These are phyloP conservation scores for Coleophora flavipennella DNA, from an alignment of 2,888 invertebrate species.

Conservation along the genomic window DNA sequence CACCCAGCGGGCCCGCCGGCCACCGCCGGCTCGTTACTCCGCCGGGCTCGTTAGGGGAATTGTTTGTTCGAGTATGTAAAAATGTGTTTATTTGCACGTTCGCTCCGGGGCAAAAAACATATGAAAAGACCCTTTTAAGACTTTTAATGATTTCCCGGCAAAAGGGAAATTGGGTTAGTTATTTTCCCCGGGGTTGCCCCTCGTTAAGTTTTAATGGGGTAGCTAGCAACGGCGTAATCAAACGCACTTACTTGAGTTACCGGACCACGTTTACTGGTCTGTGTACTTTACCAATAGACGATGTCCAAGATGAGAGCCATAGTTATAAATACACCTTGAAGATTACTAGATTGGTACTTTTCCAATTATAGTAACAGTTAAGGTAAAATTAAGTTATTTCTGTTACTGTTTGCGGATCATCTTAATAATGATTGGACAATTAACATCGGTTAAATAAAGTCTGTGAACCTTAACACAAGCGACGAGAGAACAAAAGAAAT, in stretches of 20 bases:
- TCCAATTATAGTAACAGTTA: too few relatives aligned
- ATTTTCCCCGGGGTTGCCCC: slow-evolving; percentile 71
- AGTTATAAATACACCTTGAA: too few relatives aligned
- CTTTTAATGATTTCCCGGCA: slow-evolving; percentile 73
- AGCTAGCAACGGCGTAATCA: slow-evolving; percentile 70
- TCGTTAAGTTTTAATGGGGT: slow-evolving; percentile 74
- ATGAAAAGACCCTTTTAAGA: slow-evolving; percentile 73
- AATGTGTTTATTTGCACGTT: slow-evolving; percentile 74
- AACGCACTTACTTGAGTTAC: slow-evolving; percentile 71
- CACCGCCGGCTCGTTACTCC: slow-evolving; percentile 50
- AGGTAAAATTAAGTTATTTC: too few relatives aligned
- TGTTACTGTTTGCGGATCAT: too few relatives aligned
- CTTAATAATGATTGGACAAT: too few relatives aligned
- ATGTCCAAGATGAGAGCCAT: slow-evolving; percentile 28
- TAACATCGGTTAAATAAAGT: too few relatives aligned
- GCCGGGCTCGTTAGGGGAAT: slow-evolving; percentile 69
- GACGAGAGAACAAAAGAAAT: too few relatives aligned
- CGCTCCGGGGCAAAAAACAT: slow-evolving; percentile 68
- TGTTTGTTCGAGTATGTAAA: slow-evolving; percentile 73
- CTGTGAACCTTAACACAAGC: too few relatives aligned
- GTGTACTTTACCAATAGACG: slow-evolving; percentile 58
- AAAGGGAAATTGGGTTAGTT: slow-evolving; percentile 73
- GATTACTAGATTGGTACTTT: too few relatives aligned
- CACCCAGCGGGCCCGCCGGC: background rate
- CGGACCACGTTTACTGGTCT: slow-evolving; percentile 63